phyloP scores from a whole-genome alignment of 2,797 vertebrate species.

The Liparis tanakae region DNA sequence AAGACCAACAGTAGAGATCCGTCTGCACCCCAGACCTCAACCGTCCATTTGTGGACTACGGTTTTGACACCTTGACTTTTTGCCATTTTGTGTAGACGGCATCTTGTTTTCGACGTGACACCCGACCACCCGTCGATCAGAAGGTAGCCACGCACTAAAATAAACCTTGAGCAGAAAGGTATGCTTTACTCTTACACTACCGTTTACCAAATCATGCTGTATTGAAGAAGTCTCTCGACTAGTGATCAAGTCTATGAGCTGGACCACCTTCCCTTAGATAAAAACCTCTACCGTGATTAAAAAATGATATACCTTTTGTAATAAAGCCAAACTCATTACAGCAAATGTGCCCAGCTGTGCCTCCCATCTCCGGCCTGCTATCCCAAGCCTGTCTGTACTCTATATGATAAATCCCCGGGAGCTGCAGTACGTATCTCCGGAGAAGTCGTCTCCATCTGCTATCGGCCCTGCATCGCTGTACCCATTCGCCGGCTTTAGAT shows the following conservation, averaged over 20 bases:
- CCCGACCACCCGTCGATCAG: too few species aligned
- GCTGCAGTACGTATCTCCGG: conserved; percentile 52
- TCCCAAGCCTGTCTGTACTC: conserved; percentile 36
- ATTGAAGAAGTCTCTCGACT: not conserved
- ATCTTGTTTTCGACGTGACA: too few species aligned
- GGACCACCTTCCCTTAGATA: not conserved
- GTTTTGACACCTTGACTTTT: too few species aligned
- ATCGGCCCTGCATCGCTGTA: conserved; percentile 58
- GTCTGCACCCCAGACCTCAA: too few species aligned
- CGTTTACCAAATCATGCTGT: too few species aligned
- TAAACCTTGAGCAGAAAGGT: not conserved
- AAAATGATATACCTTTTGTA: not conserved
- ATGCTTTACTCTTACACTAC: too few species aligned
- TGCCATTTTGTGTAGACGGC: too few species aligned
- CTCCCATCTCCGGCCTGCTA: conserved; percentile 35
- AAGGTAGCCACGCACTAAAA: too few species aligned
- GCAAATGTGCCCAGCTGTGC: not conserved
- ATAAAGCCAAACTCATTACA: not conserved
- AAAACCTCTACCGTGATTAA: conserved; percentile 7
- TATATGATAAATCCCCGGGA: conserved; percentile 54
- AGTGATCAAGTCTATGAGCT: too few species aligned
- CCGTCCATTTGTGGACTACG: too few species aligned
- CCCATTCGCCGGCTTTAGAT: conserved; percentile 68
- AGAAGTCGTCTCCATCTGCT: conserved; percentile 49
- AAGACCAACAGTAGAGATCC: too few species aligned